Percentiles rank a stretch among this genome's conserved stretches.
Conservation (phyloP, 2,888 invertebrate species). For the Athalia rosae region DNA sequence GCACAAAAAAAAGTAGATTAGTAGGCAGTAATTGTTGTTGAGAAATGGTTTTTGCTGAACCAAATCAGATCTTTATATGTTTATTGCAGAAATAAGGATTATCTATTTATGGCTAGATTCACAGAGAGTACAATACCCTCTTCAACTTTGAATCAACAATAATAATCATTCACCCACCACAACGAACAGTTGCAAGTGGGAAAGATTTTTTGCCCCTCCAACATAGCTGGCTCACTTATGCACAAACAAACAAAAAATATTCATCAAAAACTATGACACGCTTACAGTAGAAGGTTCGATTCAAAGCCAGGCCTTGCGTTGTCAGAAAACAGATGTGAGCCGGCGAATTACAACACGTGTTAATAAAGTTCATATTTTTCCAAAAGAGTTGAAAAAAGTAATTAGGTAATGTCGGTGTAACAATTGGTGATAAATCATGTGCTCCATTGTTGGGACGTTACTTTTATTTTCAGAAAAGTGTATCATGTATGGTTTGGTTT, state of each 20-base stretch:
- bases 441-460: slow-evolving; percentile 14
- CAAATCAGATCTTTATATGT: not conserved
- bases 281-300: too few species aligned
- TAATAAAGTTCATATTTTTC: too few species aligned
- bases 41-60: not conserved
- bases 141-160: not conserved
- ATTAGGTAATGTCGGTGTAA: too few species aligned
- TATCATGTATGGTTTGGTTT: slow-evolving; percentile 24
- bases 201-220: too few species aligned
- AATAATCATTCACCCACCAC: not conserved
- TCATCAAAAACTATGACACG: too few species aligned
- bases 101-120: not conserved
- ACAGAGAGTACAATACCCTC: not conserved
- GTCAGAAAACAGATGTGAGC: too few species aligned
- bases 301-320: too few species aligned
- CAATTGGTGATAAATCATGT: not conserved
- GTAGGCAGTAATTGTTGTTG: not conserved
- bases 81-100: not conserved
- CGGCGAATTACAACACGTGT: too few species aligned
- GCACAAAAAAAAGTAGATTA: not conserved
- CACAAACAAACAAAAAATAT: too few species aligned
- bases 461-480: slow-evolving; percentile 29
- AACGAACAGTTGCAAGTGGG: not conserved
- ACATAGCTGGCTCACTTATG: too few species aligned
- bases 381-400: too few species aligned